Conservation (phyloP, 2,113 vertebrate species). For the Calidris pygmaea region DNA sequence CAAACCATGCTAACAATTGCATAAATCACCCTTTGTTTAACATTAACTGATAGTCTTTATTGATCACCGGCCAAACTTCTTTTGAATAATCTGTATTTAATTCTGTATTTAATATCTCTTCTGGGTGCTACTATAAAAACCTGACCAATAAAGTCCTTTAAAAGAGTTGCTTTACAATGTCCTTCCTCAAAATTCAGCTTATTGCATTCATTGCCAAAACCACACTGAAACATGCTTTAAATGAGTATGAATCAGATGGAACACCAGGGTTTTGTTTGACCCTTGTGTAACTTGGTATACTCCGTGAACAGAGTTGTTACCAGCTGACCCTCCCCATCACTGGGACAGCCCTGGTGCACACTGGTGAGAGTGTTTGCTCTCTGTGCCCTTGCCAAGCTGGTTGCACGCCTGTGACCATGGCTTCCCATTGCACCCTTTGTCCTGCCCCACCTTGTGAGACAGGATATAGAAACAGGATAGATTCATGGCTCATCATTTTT, state of each 20-base stretch:
- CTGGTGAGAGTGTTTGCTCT: neutral
- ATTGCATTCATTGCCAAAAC: neutral
- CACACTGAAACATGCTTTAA: neutral
- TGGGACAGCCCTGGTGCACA: neutral
- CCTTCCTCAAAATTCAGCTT: neutral
- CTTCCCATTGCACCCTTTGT: neutral
- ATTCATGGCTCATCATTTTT: neutral
- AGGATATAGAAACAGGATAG: neutral
- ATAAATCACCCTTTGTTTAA: conserved; percentile 36
- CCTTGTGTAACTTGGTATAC: neutral
- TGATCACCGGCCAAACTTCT: neutral
- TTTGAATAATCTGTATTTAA: conserved; percentile 1
- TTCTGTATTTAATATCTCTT: conserved; percentile 13
- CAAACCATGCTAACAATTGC: conserved; percentile 22
- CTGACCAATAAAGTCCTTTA: neutral
- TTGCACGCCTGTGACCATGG: neutral
- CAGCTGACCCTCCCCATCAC: neutral
- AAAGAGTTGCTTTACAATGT: neutral
- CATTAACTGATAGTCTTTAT: neutral
- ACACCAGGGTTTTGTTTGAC: neutral
- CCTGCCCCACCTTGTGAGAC: neutral
- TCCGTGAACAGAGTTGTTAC: neutral
- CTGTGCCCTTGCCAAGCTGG: neutral
- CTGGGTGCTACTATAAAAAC: neutral
- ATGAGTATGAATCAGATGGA: neutral